Percentiles rank a stretch among this genome's conserved stretches.
These are phyloP conservation scores for Saxidomus purpurata DNA, from an alignment of 1,140 invertebrate genomes.

Conservation along the genomic window DNA sequence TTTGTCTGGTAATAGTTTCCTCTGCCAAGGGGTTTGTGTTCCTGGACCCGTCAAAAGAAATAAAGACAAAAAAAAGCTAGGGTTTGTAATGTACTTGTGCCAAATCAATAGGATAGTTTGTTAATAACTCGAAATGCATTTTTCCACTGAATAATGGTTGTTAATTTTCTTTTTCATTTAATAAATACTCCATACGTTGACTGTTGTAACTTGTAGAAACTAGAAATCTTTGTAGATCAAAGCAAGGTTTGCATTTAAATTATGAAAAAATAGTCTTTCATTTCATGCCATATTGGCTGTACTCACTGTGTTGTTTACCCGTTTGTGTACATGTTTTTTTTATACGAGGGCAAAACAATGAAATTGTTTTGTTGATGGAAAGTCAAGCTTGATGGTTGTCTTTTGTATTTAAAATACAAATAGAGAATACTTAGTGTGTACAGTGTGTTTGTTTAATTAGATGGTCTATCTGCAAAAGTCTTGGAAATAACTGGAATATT, in stretches of 20 bases:
- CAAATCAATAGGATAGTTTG: too few species aligned
- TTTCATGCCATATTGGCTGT: background rate
- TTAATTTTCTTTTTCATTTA: background rate
- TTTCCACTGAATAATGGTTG: too few species aligned
- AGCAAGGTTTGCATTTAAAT: slow-evolving; percentile 2
- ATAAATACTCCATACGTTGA: background rate
- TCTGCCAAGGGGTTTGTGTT: too few species aligned
- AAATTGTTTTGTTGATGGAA: background rate
- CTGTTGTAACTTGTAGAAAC: background rate
- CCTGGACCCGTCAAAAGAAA: too few species aligned
- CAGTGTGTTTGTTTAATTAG: too few species aligned
- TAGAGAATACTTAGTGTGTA: background rate
- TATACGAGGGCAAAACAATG: background rate
- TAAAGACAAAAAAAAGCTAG: too few species aligned
- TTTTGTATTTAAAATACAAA: background rate
- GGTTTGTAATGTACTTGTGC: too few species aligned
- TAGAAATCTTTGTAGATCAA: slow-evolving; percentile 9
- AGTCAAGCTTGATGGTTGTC: background rate
- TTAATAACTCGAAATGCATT: too few species aligned
- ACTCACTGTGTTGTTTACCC: background rate
- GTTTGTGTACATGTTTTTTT: background rate
- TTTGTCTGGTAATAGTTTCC: too few species aligned
- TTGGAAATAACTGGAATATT: too few species aligned
- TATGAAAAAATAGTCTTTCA: slow-evolving; percentile 12
- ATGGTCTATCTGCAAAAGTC: too few species aligned